These are phyloP conservation scores for Epirrhoe tristata DNA, from an alignment of 2,888 invertebrate species.

Conservation along the genomic window DNA sequence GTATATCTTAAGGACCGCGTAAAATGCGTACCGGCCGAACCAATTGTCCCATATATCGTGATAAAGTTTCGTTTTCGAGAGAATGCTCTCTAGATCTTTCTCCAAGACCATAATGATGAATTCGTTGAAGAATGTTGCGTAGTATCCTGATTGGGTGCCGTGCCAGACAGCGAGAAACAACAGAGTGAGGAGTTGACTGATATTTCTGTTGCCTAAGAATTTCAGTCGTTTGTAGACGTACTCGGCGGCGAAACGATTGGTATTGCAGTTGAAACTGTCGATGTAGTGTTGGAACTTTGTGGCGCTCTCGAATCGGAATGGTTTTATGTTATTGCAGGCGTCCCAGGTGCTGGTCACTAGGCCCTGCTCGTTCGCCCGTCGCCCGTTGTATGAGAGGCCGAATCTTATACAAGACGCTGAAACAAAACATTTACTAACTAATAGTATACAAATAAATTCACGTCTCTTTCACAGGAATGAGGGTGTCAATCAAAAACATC, in stretches of 20 bases:
- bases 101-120: slow-evolving; percentile 95
- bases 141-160: slow-evolving; percentile 97
- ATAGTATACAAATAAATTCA: not conserved
- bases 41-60: slow-evolving; percentile 71
- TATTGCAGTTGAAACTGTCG: slow-evolving; percentile 97
- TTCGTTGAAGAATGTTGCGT: slow-evolving; percentile 96
- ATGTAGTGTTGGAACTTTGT: slow-evolving; percentile 95
- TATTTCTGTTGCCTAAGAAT: slow-evolving; percentile 92
- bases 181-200: slow-evolving; percentile 93
- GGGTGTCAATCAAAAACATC: too few relatives aligned
- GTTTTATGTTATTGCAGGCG: slow-evolving; percentile 95
- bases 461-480: too few relatives aligned
- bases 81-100: slow-evolving; percentile 88
- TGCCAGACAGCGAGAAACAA: slow-evolving; percentile 98
- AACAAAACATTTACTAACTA: slow-evolving; percentile 16
- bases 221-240: slow-evolving; percentile 97
- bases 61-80: slow-evolving; percentile 81
- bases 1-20: slow-evolving; percentile 88
- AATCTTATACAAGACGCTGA: slow-evolving; percentile 82
- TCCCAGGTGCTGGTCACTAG: slow-evolving; percentile 87
- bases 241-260: slow-evolving; percentile 97
- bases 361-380: slow-evolving; percentile 79
- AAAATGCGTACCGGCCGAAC: slow-evolving; percentile 73
- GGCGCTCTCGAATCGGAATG: slow-evolving; percentile 92
- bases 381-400: slow-evolving; percentile 95